Percentiles rank a stretch among this genome's conserved stretches.
These are phyloP conservation scores for Limnodromus scolopaceus DNA, from an alignment of 2,797 vertebrate species.

Conservation along the genomic window DNA sequence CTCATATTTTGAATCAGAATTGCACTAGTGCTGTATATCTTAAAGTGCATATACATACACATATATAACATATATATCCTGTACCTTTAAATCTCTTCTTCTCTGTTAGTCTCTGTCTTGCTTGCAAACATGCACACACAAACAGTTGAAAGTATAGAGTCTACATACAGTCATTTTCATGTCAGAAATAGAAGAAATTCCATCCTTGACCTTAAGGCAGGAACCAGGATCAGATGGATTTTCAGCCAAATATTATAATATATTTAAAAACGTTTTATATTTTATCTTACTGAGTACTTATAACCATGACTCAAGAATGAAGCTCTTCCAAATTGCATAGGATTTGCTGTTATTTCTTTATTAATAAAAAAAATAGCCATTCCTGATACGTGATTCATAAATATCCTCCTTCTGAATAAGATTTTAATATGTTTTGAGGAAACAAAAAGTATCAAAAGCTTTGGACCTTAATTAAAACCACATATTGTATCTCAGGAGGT, in stretches of 20 bases:
- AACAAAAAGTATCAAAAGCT: background rate
- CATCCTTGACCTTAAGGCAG: background rate
- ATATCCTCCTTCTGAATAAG: background rate
- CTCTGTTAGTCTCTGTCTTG: background rate
- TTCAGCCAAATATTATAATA: conserved; percentile 26
- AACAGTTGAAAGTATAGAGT: background rate
- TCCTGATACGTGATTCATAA: background rate
- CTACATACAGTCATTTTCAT: background rate
- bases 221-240: background rate
- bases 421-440: background rate
- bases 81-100: background rate
- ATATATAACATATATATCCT: background rate
- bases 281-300: background rate
- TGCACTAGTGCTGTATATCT: background rate
- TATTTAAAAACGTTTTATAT: conserved; percentile 12
- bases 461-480: background rate
- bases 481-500: background rate
- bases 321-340: background rate
- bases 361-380: background rate
- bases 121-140: background rate
- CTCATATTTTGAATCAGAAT: background rate
- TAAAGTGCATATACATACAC: background rate
- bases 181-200: background rate
- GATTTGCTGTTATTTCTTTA: background rate
- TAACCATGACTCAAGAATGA: background rate